Conservation (phyloP, 2,113 vertebrate genomes). For the Synchiropus splendidus region DNA sequence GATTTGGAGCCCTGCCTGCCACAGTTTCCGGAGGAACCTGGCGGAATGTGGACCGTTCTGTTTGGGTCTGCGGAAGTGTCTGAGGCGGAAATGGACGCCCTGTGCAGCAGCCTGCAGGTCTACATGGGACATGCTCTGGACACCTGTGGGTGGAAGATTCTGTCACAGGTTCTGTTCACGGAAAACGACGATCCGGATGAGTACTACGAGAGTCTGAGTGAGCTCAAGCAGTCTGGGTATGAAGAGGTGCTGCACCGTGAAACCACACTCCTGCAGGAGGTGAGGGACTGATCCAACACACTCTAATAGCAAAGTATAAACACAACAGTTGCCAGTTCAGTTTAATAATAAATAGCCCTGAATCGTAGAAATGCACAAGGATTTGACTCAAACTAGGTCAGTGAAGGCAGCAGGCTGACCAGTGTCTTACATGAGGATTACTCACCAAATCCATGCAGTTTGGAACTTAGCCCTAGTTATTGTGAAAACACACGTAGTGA, state of each 20-base stretch:
- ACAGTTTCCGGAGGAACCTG: constrained; percentile 83
- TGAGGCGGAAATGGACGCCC: constrained; percentile 71
- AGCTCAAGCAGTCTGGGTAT: constrained; percentile 85
- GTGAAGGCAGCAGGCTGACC: too few relatives aligned
- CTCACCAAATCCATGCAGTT: too few relatives aligned
- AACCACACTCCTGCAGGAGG: constrained; percentile 81
- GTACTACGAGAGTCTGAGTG: constrained; percentile 94
- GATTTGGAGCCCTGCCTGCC: constrained; percentile 86
- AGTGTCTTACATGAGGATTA: too few relatives aligned
- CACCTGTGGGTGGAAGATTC: constrained; percentile 94
- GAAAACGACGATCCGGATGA: constrained; percentile 89
- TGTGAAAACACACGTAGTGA: too few relatives aligned
- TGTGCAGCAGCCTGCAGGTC: constrained; percentile 79
- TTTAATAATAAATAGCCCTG: too few relatives aligned
- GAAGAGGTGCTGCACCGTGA: constrained; percentile 82
- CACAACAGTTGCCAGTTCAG: too few relatives aligned
- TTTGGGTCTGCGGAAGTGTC: constrained; percentile 75
- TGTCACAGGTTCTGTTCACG: constrained; percentile 88
- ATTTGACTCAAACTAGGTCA: too few relatives aligned
- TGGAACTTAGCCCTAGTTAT: too few relatives aligned
- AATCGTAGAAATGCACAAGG: too few relatives aligned
- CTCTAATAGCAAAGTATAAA: too few relatives aligned
- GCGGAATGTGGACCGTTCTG: constrained; percentile 86
- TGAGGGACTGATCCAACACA: constrained; percentile 61
- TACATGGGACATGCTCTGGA: constrained; percentile 88